phyloP scores from a whole-genome alignment of 2,797 vertebrate species.

The Hipposideros larvatus region DNA sequence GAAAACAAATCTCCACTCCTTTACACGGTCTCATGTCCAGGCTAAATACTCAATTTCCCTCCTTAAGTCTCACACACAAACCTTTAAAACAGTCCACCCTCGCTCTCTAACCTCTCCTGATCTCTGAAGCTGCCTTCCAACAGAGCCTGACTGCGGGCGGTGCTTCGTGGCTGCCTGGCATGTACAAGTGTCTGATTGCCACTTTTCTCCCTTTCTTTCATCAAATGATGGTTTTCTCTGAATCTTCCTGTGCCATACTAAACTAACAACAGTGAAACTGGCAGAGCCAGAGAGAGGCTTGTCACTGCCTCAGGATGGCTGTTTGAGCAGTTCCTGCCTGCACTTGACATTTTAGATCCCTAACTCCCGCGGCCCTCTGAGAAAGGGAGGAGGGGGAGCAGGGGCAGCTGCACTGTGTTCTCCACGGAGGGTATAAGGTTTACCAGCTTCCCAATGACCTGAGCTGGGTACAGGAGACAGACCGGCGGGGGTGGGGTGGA shows the following conservation, averaged over 20 bases:
- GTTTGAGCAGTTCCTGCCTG: neutral
- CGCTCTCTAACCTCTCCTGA: neutral
- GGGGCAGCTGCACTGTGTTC: neutral
- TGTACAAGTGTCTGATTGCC: neutral
- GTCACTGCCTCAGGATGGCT: neutral
- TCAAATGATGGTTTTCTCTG: neutral
- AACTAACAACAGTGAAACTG: neutral
- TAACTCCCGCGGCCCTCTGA: neutral
- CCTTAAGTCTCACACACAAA: neutral
- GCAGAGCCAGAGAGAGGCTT: neutral
- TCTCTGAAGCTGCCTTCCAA: neutral
- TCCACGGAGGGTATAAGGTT: neutral
- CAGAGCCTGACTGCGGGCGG: neutral
- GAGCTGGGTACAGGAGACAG: neutral
- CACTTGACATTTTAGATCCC: neutral
- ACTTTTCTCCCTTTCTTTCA: neutral
- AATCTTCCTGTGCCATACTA: neutral
- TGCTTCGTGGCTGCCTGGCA: neutral
- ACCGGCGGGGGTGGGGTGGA: neutral
- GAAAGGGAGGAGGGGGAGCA: neutral
- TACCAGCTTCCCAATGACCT: neutral
- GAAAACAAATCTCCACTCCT: conserved; percentile 39
- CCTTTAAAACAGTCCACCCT: neutral
- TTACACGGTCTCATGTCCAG: neutral
- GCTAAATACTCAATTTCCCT: conserved; percentile 42